Evolutionary conservation across 2,797 vertebrate species (phyloP).

Genomic region (Podargus strigoides): DNA sequence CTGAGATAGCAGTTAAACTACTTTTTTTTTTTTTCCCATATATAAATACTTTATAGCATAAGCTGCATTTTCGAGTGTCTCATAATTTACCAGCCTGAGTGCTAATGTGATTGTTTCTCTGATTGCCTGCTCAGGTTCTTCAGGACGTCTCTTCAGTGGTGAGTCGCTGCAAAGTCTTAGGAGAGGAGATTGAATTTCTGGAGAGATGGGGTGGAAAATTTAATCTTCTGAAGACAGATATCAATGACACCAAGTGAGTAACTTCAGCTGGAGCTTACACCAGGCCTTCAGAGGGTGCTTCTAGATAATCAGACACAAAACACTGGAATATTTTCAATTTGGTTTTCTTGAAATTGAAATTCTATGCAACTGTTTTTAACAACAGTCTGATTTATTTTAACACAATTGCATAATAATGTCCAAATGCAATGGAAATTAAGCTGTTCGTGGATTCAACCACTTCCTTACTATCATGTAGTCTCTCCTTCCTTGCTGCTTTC

Average conservation of each 20-base stretch:
- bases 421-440: neutral
- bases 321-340: neutral
- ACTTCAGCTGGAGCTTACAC: neutral
- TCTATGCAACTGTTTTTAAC: neutral
- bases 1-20: neutral
- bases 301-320: neutral
- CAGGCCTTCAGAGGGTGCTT: neutral
- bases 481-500: neutral
- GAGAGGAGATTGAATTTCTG: constrained; percentile 78
- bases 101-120: neutral
- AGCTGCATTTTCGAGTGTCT: neutral
- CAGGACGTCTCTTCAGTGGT: constrained; percentile 72
- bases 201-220: constrained; percentile 78
- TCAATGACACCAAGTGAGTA: constrained; percentile 73
- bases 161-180: constrained; percentile 68
- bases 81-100: neutral
- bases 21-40: neutral
- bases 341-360: neutral
- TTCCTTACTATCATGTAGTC: neutral
- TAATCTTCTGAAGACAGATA: constrained; percentile 66
- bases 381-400: neutral
- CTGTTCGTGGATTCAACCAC: neutral
- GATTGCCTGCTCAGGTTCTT: constrained; percentile 65
- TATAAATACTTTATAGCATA: neutral
- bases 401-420: neutral